Evolutionary conservation across 2,113 vertebrate genomes (phyloP), one percentile per base, ranked within the genome.

Genomic region (Progne subis): DNA sequence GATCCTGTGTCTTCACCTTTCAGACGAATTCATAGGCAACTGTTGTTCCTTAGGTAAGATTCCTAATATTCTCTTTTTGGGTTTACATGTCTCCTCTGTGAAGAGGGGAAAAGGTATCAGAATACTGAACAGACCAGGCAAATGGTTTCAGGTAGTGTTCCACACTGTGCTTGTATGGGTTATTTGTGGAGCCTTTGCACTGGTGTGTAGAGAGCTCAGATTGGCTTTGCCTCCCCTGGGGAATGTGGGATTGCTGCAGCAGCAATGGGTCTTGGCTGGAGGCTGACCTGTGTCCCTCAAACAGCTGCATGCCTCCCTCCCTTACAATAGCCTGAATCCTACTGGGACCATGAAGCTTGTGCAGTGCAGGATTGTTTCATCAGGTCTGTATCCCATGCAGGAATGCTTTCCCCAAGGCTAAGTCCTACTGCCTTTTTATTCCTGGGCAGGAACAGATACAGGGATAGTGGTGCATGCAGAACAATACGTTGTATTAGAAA

Each of bases 81-180:
- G 9, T 72, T 64, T 31, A 41, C 0, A 0, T 1, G 0, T 46
- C 2, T 34, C 8, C 7, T 3, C 2, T 41, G 26, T 26, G 37
- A 60, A 77, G 29, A 59, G 10, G 10, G 13, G 20, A 37, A 59
- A 37, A 34, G 18, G 14, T 8, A 5, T 5, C 17, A 64, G 59
- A 57, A 31, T 8, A 37, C 28, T 52, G 24, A 55, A 37, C 4
- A 65, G 55, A 18, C 18, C 5, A 52, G 41, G 18, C 16, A 61
- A 56, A 37, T 12, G 8, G 3, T 71, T 86, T 57, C 63, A 71
- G 46, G 19, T 41, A 26, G 14, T 50, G 18, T 46, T 69, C 34
- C 46, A 29, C 19, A 28, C 28, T 28, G 59, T 15, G 23, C 29
- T 56, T 52, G 5, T 13, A 4, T 18, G 34, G 9, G 7, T 34